These are phyloP conservation scores for Mythimna impura DNA, from an alignment of 2,888 invertebrate genomes.

Conservation along the genomic window DNA sequence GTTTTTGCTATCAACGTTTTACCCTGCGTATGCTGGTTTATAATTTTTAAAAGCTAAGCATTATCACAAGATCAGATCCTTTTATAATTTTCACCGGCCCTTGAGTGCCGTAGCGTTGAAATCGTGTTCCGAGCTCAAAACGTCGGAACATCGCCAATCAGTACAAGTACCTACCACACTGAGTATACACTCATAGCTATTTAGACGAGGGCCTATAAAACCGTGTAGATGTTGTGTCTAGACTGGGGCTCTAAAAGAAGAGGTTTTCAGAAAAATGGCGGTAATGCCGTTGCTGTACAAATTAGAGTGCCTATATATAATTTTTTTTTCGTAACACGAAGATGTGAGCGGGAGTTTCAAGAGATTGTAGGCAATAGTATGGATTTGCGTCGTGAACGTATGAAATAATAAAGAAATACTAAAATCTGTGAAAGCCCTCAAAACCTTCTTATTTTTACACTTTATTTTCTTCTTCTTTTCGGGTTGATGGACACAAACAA, in stretches of 20 bases:
- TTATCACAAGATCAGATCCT: not conserved
- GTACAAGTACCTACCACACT: conserved; percentile 28
- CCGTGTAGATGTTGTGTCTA: conserved; percentile 20
- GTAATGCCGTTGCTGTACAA: not conserved
- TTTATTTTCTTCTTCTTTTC: no score
- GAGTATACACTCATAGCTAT: conserved; percentile 24
- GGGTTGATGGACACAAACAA: no score
- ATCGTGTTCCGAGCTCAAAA: conserved; percentile 23
- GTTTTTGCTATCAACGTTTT: not conserved
- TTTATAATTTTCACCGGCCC: not conserved
- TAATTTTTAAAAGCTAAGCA: not conserved
- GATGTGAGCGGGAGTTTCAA: no score
- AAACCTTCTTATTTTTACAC: no score
- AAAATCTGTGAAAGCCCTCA: no score
- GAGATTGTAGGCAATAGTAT: no score
- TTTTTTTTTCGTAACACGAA: not conserved
- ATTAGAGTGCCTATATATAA: not conserved
- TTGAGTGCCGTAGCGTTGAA: conserved; percentile 13
- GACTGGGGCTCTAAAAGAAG: conserved; percentile 16
- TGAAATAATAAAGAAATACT: no score
- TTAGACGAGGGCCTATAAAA: conserved; percentile 23
- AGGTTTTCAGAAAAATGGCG: not conserved
- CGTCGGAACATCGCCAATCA: conserved; percentile 40
- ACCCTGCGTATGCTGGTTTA: no score
- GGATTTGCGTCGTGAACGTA: no score